Percentiles rank a stretch among this genome's conserved stretches.
These are phyloP conservation scores for Dolichopus griseipennis DNA, from an alignment of 2,888 invertebrate genomes.

Conservation along the genomic window DNA sequence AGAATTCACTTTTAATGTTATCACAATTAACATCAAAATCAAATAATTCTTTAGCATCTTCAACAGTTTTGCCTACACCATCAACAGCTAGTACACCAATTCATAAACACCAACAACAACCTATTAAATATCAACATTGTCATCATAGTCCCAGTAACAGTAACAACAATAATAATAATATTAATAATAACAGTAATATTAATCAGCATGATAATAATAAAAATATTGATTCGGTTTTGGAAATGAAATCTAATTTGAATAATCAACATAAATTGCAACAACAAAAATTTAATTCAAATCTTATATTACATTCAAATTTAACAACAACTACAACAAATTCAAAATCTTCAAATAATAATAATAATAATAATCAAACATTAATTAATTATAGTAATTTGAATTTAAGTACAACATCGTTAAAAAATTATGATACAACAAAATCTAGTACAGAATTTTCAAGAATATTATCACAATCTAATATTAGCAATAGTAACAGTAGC, in stretches of 20 bases:
- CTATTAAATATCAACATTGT: slow-evolving; percentile 22
- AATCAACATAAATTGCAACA: background rate
- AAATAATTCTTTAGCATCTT: background rate
- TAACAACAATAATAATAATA: background rate
- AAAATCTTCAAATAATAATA: background rate
- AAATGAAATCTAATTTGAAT: background rate
- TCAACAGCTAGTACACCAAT: slow-evolving; percentile 13
- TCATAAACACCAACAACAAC: slow-evolving; percentile 22
- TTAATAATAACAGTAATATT: background rate
- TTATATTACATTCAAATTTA: background rate
- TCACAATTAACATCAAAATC: slow-evolving; percentile 15
- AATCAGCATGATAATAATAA: slow-evolving; percentile 1
- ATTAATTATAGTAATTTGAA: background rate
- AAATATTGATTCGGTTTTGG: background rate
- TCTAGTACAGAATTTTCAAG: background rate
- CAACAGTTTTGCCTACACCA: slow-evolving; percentile 13
- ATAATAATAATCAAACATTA: background rate
- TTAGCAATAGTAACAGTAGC: background rate
- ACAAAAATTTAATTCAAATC: background rate
- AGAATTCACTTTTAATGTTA: slow-evolving; percentile 17
- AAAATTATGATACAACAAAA: background rate
- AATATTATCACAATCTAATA: background rate
- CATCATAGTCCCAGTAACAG: too few species aligned
- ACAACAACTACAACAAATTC: too few species aligned
- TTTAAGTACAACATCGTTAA: background rate